These are phyloP conservation scores for Lagopus leucura DNA, from an alignment of 2,113 vertebrate genomes.

Conservation along the genomic window DNA sequence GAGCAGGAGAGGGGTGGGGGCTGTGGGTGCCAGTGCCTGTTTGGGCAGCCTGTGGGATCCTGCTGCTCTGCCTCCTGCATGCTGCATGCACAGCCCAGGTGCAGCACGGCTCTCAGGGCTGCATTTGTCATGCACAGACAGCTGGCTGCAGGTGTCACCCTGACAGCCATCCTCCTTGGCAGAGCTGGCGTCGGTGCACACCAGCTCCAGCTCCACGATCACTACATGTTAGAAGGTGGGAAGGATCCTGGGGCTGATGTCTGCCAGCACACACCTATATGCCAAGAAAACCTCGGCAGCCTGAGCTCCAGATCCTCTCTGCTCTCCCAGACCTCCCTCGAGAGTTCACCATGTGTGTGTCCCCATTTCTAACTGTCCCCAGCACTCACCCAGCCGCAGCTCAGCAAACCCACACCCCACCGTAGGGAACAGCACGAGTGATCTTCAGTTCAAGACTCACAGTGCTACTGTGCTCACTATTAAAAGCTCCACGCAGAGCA, in stretches of 20 bases:
- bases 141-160: rapidly evolving
- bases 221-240: neutral
- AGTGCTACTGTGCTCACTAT: neutral
- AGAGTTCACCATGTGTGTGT: rapidly evolving
- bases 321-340: neutral
- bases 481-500: neutral
- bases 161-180: neutral
- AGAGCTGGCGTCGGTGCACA: neutral
- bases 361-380: rapidly evolving
- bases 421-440: neutral
- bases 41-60: neutral
- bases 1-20: neutral
- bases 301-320: neutral
- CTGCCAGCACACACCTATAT: neutral
- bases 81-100: neutral
- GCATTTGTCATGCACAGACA: neutral
- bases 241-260: rapidly evolving
- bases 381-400: rapidly evolving
- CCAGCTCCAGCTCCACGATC: rapidly evolving
- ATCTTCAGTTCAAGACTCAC: neutral
- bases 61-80: neutral
- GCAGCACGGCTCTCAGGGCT: neutral
- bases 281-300: neutral
- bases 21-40: neutral
- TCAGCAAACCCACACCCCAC: rapidly evolving